Evolutionary conservation across 2,888 invertebrate genomes (phyloP).

Genomic region (Drosophila cracens): DNA sequence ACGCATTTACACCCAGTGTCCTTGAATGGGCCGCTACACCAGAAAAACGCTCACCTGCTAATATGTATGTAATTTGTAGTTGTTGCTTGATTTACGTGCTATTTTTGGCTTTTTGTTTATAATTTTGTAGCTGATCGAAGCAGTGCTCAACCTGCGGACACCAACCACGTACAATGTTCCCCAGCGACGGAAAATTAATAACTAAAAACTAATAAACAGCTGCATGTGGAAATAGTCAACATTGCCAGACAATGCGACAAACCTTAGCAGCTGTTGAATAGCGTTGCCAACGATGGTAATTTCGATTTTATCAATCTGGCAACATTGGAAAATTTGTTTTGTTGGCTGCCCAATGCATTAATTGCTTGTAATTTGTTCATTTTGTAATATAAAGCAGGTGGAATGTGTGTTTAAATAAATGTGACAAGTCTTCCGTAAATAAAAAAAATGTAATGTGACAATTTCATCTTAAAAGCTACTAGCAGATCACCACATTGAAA

Average conservation of each 20-base stretch:
- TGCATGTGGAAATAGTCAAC: slow-evolving; percentile 36
- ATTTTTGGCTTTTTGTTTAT: slow-evolving; percentile 79
- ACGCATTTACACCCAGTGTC: slow-evolving; percentile 44
- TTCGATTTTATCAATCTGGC: slow-evolving; percentile 31
- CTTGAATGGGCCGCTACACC: slow-evolving; percentile 52
- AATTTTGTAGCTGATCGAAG: slow-evolving; percentile 31
- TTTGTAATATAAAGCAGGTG: slow-evolving; percentile 8
- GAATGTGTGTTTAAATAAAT: slow-evolving; percentile 10
- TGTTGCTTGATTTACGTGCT: slow-evolving; percentile 52
- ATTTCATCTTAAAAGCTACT: background rate
- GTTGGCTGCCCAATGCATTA: slow-evolving; percentile 23
- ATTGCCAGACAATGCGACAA: slow-evolving; percentile 35
- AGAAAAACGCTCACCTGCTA: slow-evolving; percentile 70
- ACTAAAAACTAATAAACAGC: slow-evolving; percentile 67
- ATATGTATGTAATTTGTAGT: slow-evolving; percentile 40
- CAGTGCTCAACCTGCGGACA: slow-evolving; percentile 15
- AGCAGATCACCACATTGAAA: slow-evolving; percentile 52
- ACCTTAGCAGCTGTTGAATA: slow-evolving; percentile 45
- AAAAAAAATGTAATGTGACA: slow-evolving; percentile 29
- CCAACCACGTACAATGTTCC: slow-evolving; percentile 37
- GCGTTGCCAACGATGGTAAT: slow-evolving; percentile 53
- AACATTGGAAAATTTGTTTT: slow-evolving; percentile 39
- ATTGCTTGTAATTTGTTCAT: slow-evolving; percentile 20
- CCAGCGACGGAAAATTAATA: slow-evolving; percentile 67
- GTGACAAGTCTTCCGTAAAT: background rate